These are phyloP conservation scores for Onthophagus sagittarius DNA, from an alignment of 2,888 invertebrate genomes.

Conservation along the genomic window DNA sequence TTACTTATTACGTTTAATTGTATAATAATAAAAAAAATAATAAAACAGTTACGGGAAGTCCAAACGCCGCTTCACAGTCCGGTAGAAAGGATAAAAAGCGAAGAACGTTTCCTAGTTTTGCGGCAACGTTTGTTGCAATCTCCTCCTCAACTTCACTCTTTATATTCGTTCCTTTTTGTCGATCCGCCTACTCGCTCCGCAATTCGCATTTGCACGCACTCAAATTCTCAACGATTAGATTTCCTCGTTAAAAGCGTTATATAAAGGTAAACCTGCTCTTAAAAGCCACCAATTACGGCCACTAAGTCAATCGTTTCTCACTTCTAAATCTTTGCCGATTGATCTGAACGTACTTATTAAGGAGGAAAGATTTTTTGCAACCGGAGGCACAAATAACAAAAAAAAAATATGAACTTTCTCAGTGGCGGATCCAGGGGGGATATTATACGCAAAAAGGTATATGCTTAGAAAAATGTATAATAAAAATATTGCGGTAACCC, in stretches of 20 bases:
- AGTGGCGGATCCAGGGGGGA: too few species aligned
- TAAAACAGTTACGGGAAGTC: background rate
- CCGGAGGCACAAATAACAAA: too few species aligned
- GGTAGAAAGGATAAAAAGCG: background rate
- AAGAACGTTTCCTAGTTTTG: background rate
- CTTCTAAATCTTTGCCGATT: too few species aligned
- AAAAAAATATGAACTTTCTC: too few species aligned
- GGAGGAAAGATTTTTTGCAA: too few species aligned
- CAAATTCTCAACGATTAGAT: background rate
- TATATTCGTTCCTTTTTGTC: background rate
- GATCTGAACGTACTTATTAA: too few species aligned
- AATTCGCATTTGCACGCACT: background rate
- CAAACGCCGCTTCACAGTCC: background rate
- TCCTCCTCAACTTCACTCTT: background rate
- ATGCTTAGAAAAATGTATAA: too few species aligned
- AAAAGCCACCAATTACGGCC: background rate
- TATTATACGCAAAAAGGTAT: too few species aligned
- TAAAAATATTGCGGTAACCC: too few species aligned
- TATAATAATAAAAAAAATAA: too few species aligned
- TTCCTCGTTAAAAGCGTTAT: background rate
- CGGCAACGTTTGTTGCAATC: background rate
- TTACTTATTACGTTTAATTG: background rate
- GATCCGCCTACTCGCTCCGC: background rate
- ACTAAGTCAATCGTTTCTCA: background rate
- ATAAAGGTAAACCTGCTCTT: background rate